A percentile compares a stretch with the other conserved stretches of the same genome.
Evolutionary conservation across 53 echinoderm and acorn worm genomes (phyloP).

Genomic region (Antedon mediterranea): DNA sequence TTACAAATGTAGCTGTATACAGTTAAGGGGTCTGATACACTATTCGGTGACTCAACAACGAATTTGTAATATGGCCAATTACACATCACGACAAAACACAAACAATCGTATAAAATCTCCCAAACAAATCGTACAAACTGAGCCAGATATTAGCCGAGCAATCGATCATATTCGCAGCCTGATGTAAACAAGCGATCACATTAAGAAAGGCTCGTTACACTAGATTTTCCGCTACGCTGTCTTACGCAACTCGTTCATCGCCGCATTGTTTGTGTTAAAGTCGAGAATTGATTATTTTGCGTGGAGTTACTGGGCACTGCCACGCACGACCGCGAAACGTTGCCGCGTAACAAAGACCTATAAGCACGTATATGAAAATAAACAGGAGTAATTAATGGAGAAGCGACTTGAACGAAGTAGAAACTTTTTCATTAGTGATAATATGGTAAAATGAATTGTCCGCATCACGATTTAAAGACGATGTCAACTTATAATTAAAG

Average conservation of each 20-base stretch:
- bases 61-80: not conserved
- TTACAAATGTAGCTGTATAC: not conserved
- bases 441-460: not conserved
- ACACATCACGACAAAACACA: not conserved
- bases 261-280: not conserved
- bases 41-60: not conserved
- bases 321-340: not conserved
- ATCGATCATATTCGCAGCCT: not conserved
- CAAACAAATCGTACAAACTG: not conserved
- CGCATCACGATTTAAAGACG: not conserved
- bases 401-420: not conserved
- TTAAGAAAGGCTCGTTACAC: not conserved
- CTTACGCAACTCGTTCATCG: not conserved
- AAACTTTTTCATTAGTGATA: conserved; percentile 1
- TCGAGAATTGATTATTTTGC: not conserved
- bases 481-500: not conserved
- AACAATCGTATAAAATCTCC: not conserved
- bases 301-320: not conserved
- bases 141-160: not conserved
- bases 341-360: not conserved
- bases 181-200: not conserved
- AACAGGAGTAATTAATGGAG: not conserved
- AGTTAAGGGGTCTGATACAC: not conserved
- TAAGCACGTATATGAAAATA: conserved; percentile 1
- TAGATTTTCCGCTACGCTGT: not conserved